A percentile compares a stretch with the other conserved stretches of the same genome.
phyloP scores from a whole-genome alignment of 2,888 invertebrate genomes.

The Isoperla grammatica region DNA sequence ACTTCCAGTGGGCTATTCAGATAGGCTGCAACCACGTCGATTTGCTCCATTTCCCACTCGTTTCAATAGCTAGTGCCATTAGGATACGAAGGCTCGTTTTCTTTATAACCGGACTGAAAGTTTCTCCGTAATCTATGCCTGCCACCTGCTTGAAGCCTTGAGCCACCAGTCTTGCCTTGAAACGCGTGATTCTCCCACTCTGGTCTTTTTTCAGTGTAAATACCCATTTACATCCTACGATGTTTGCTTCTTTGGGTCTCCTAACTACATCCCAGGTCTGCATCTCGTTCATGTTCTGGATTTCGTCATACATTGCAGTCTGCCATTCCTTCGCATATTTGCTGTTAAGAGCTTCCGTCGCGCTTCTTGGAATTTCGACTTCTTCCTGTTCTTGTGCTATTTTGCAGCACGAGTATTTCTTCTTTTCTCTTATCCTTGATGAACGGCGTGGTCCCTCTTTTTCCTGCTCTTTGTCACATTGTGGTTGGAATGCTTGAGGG shows the following conservation, averaged over 20 bases:
- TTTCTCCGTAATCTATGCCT: constrained; percentile 19
- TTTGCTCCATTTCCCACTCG: constrained; percentile 17
- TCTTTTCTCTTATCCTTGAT: too few relatives aligned
- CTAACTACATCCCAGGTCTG: neutral
- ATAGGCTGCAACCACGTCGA: constrained; percentile 20
- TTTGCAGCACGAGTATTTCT: too few relatives aligned
- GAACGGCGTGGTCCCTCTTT: too few relatives aligned
- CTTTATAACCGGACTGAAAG: constrained; percentile 19
- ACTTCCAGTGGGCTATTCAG: constrained; percentile 15
- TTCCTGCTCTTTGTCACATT: too few relatives aligned
- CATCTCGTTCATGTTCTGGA: too few relatives aligned
- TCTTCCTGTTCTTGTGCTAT: too few relatives aligned
- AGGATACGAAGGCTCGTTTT: constrained; percentile 21
- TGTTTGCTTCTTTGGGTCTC: neutral
- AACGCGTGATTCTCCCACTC: constrained; percentile 1
- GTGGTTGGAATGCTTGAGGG: too few relatives aligned
- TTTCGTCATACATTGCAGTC: too few relatives aligned
- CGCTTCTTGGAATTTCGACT: too few relatives aligned
- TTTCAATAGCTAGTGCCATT: constrained; percentile 27
- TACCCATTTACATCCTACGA: constrained; percentile 14
- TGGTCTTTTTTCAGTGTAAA: constrained; percentile 1
- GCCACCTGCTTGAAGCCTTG: constrained; percentile 20
- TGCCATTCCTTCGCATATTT: too few relatives aligned
- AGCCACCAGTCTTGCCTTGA: constrained; percentile 20
- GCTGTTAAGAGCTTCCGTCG: too few relatives aligned